These are phyloP conservation scores for Pipistrellus kuhlii DNA, from an alignment of 2,797 vertebrate species.

Conservation along the genomic window DNA sequence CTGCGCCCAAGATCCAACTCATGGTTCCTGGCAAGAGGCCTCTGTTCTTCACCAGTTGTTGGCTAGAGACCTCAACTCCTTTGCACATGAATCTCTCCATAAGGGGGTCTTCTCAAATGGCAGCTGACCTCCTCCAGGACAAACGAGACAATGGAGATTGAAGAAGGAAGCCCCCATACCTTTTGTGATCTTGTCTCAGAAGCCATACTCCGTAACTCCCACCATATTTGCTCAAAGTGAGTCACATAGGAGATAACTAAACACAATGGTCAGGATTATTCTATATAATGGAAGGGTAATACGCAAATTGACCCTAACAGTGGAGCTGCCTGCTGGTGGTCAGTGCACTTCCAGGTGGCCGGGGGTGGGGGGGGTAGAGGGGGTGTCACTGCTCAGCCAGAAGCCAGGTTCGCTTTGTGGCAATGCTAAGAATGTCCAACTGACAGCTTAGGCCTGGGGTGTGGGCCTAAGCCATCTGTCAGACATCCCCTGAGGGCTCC, in stretches of 20 bases:
- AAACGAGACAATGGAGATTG: not conserved
- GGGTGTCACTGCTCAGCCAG: too few species aligned
- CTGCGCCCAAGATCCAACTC: not conserved
- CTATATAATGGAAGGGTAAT: too few species aligned
- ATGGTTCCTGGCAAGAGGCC: not conserved
- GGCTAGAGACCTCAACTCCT: not conserved
- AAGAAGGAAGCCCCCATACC: not conserved
- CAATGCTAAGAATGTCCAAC: too few species aligned
- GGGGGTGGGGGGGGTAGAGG: too few species aligned
- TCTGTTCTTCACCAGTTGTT: not conserved
- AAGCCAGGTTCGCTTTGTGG: too few species aligned
- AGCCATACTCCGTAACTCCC: not conserved
- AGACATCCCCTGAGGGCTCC: too few species aligned
- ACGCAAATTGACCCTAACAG: too few species aligned
- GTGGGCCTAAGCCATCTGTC: too few species aligned
- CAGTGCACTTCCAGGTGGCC: too few species aligned
- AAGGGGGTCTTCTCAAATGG: too few species aligned
- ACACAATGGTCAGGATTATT: not conserved
- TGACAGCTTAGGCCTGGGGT: too few species aligned
- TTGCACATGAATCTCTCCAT: not conserved
- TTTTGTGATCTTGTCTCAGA: slow-evolving; percentile 9
- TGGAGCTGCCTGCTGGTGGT: too few species aligned
- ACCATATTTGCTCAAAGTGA: slow-evolving; percentile 20
- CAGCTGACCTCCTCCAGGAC: not conserved
- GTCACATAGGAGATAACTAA: slow-evolving; percentile 13